Base-by-base conservation (phyloP, 2,888 invertebrate species). In the Operophtera brumata region DNA sequence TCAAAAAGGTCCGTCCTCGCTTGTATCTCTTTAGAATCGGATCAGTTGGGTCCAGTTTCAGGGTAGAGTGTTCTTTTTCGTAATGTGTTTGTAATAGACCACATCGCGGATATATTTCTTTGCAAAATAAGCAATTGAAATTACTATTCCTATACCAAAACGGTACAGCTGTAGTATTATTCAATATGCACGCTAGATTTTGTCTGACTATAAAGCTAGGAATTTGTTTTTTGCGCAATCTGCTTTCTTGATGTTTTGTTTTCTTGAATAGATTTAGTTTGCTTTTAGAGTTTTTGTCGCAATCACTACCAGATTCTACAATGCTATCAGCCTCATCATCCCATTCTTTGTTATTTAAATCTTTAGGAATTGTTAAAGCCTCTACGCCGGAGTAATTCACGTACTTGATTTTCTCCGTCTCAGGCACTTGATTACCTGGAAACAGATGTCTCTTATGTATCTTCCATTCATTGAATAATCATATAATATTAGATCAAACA, bases 61-160 rank as follows among this genome's bases (percentile, higher is more conserved):
- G 25, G 0, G 28, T 30, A 1, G 40, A 35, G 14, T 60, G 60
- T 30, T 54, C 44, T 0, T 9, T 36, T 10, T 26, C 34, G 14
- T 52, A 62, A 43, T 62, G 62, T 8, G 20, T 20, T 12, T 60
- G 57, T 0, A 62, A 72, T 13, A 35, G 57, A 48, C 48, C 72
- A 67, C 43, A 70, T 20, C 39, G 43, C 2, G 39, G 40, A 64
- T 45, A 77, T 61, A 7, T 67, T 54, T 70, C 66, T 0, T 70
- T 62, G 43, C 80, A 80, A 41, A 73, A 73, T 46, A 77, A 76
- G 50, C 78, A 79, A 9, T 70, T 64, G 41, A 75, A 79, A 51
- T 65, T 63, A 47, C 73, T 73, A 57, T 68, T 71, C 45, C 67
- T 73, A 40, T 68, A 76, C n/a, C 74, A 75, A 25, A 80, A 80